phyloP scores from a whole-genome alignment of 2,888 invertebrate genomes.

The Calliphora vomitoria region DNA sequence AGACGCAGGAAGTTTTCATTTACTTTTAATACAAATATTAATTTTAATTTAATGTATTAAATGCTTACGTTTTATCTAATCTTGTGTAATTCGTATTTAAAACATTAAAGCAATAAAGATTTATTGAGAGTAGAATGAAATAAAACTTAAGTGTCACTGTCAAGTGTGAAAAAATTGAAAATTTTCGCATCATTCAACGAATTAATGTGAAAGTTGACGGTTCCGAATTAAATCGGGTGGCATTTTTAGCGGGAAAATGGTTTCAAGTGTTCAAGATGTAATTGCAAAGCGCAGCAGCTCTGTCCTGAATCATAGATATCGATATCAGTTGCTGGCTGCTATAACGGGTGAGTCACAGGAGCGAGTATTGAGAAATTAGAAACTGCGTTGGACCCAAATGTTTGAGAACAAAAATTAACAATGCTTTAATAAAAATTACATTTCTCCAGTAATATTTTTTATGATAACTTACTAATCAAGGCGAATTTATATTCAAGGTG shows the following conservation, averaged over 20 bases:
- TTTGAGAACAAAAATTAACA: too few relatives aligned
- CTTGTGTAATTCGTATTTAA: not conserved
- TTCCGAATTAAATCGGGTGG: not conserved
- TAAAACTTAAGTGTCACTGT: conserved; percentile 10
- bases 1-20: not conserved
- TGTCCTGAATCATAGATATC: conserved; percentile 76
- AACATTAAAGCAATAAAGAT: conserved; percentile 1
- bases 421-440: too few relatives aligned
- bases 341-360: conserved; percentile 77
- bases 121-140: not conserved
- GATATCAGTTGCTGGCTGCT: conserved; percentile 78
- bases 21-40: too few relatives aligned
- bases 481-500: too few relatives aligned
- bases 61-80: not conserved
- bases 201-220: not conserved
- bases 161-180: conserved; percentile 13
- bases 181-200: conserved; percentile 10
- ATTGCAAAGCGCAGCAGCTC: conserved; percentile 10
- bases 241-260: not conserved
- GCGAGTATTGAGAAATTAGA: not conserved
- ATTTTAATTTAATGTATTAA: not conserved
- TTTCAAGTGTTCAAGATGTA: not conserved
- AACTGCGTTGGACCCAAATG: not conserved
- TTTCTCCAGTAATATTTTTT: too few relatives aligned
- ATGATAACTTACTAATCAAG: too few relatives aligned